Conservation (phyloP, 2,113 vertebrate genomes). For the Dunckerocampus dactyliophorus region DNA sequence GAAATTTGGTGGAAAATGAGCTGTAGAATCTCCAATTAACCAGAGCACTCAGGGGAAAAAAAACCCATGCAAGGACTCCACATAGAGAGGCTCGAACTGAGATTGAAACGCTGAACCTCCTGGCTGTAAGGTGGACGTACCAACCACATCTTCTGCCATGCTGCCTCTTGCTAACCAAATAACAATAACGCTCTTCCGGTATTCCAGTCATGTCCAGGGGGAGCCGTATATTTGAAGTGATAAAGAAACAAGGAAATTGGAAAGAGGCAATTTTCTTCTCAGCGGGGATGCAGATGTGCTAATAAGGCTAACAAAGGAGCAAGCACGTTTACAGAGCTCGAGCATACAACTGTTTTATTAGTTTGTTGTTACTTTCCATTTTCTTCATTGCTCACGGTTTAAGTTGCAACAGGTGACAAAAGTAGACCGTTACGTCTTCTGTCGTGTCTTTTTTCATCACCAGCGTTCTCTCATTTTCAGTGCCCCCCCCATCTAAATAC, state of each 20-base stretch:
- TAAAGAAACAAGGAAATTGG: conserved; percentile 10
- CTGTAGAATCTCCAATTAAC: too few relatives aligned
- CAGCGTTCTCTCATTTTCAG: too few relatives aligned
- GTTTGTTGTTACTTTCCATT: conserved; percentile 23
- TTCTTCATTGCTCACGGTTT: conserved; percentile 7
- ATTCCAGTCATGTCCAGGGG: neutral
- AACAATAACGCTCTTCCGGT: neutral
- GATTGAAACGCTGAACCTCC: too few relatives aligned
- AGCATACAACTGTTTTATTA: conserved; percentile 17
- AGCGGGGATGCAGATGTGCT: conserved; percentile 3
- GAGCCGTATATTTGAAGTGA: neutral
- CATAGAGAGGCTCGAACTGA: too few relatives aligned
- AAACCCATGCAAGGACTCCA: too few relatives aligned
- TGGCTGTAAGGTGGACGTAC: too few relatives aligned
- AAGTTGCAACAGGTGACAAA: neutral
- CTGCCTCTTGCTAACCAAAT: neutral
- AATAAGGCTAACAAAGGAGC: conserved; percentile 13
- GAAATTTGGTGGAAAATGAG: too few relatives aligned
- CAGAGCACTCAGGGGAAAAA: too few relatives aligned
- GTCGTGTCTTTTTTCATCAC: too few relatives aligned
- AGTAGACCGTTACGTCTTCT: neutral
- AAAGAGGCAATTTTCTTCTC: conserved; percentile 19
- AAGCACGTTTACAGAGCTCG: conserved; percentile 2
- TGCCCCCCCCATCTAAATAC: conserved; percentile 30
- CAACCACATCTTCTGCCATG: too few relatives aligned